Percentiles rank a stretch among this genome's conserved stretches.
phyloP scores from a whole-genome alignment of 2,113 vertebrate species.

The Atrichornis clamosus region DNA sequence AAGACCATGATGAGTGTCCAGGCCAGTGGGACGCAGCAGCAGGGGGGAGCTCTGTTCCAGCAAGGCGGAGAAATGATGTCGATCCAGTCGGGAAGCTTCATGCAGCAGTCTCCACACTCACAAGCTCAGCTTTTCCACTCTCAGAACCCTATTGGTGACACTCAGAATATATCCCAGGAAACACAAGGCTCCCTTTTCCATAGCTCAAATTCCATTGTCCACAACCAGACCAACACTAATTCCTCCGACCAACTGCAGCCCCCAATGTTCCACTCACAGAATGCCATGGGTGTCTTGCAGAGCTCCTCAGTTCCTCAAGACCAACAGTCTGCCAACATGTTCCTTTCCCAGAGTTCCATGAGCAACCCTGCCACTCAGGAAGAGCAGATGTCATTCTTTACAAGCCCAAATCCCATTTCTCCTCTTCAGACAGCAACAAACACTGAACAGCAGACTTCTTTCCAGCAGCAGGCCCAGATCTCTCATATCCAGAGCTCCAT shows the following conservation, averaged over 20 bases:
- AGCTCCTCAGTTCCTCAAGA: conserved; percentile 83
- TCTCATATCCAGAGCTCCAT: conserved; percentile 83
- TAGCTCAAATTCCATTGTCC: conserved; percentile 79
- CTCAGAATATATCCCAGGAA: conserved; percentile 81
- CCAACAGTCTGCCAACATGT: conserved; percentile 84
- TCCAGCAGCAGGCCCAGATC: conserved; percentile 83
- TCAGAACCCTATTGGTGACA: conserved; percentile 81
- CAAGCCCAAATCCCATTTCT: conserved; percentile 76
- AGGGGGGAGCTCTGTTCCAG: conserved; percentile 86
- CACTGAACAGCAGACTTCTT: conserved; percentile 86
- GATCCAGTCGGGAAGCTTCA: conserved; percentile 85
- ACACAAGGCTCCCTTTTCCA: conserved; percentile 76
- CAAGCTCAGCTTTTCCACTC: conserved; percentile 88
- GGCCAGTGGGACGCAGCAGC: conserved; percentile 75
- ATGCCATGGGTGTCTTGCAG: conserved; percentile 83
- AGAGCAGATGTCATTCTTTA: conserved; percentile 90
- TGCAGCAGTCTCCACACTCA: conserved; percentile 88
- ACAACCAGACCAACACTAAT: conserved; percentile 79
- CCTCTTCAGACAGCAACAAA: conserved; percentile 83
- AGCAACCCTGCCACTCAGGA: conserved; percentile 79
- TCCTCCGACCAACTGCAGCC: conserved; percentile 90
- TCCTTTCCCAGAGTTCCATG: conserved; percentile 84
- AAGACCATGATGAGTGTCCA: conserved; percentile 78
- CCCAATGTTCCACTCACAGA: conserved; percentile 86
- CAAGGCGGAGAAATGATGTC: conserved; percentile 87